These are phyloP conservation scores for Phalacrocorax aristotelis DNA, from an alignment of 2,113 vertebrate species.

Conservation along the genomic window DNA sequence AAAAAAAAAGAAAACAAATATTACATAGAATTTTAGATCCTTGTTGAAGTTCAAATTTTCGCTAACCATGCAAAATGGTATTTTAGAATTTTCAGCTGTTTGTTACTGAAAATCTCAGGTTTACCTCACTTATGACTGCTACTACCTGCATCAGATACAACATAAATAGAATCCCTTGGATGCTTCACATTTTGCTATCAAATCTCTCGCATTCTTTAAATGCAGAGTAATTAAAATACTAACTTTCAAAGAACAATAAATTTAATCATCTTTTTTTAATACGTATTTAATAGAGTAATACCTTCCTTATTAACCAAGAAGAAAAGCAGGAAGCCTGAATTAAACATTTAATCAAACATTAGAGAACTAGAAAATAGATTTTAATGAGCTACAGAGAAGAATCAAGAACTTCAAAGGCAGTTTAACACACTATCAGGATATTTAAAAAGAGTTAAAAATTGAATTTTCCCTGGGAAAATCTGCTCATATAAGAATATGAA, in stretches of 20 bases:
- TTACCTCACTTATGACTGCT: background rate
- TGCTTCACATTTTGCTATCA: background rate
- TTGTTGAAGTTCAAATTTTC: background rate
- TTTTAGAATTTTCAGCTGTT: background rate
- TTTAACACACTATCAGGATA: background rate
- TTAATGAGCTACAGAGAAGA: background rate
- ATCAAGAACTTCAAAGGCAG: background rate
- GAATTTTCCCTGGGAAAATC: background rate
- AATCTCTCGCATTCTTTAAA: background rate
- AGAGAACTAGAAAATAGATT: background rate
- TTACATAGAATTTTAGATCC: background rate
- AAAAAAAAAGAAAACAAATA: background rate
- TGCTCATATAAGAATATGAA: background rate
- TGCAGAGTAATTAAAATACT: background rate
- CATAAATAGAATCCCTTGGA: background rate
- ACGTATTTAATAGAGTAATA: background rate
- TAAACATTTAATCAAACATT: background rate
- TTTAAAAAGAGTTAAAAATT: background rate
- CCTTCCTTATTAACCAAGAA: background rate
- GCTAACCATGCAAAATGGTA: background rate
- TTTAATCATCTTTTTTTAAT: background rate
- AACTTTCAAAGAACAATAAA: background rate
- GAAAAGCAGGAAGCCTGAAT: background rate
- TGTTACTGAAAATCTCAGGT: background rate
- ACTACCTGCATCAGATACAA: background rate